Evolutionary conservation across 2,797 vertebrate genomes (phyloP), one percentile per base, ranked within the genome.

Genomic region (Mus minutoides): DNA sequence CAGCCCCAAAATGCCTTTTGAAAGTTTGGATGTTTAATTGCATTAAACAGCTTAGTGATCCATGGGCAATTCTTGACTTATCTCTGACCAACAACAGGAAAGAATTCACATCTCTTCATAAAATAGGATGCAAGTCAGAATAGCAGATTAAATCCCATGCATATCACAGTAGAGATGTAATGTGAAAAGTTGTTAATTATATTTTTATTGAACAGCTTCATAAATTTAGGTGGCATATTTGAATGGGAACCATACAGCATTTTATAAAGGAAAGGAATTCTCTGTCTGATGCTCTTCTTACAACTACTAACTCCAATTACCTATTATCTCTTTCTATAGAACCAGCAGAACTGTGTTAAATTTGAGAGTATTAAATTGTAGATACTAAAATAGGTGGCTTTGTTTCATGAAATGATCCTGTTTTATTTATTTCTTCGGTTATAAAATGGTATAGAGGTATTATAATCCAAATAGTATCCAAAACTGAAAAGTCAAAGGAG

Each of bases 401-500:
- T 77, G 0, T 85, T 94, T 91, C 31, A 88, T 94, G 77, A 93
- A 80, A 91, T 49, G 3, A 58, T 60, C 6, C 1, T 37, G 67
- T 26, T 89, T 93, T 85, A 95, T 77, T 49, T 69, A 52, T 46
- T 88, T 92, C 7, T 90, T 92, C 83, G 11, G 0, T 86, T 79
- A 58, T 80, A 92, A 93, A 71, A 79, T 75, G 0, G 4, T 5
- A 78, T 83, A 71, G 21, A 29, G 10, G 77, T 64, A 91, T 83
- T 77, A 92, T 14, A 95, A 76, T 71, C 16, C 40, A 92, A 78
- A 93, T 94, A 85, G 79, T 93, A 96, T 75, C 21, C 9, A 73
- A 76, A 92, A 96, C 75, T 13, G 24, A 93, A 96, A 92, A 96
- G 88, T 56, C 73, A 84, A 85, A 40, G 13, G 34, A 79, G 10